phyloP scores from a whole-genome alignment of 2,888 invertebrate genomes.

The Terebella lapidaria region DNA sequence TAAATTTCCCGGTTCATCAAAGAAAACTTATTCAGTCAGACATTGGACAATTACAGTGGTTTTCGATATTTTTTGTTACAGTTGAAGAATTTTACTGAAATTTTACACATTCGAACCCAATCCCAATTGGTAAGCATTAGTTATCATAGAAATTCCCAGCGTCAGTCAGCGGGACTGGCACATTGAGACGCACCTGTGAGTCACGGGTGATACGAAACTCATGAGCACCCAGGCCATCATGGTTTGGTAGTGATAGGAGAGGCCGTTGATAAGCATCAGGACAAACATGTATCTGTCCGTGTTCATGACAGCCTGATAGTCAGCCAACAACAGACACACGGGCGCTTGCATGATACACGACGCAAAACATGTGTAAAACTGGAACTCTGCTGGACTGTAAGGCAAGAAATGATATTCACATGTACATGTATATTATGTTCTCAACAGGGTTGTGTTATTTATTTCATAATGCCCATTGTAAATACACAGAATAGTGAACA shows the following conservation, averaged over 20 bases:
- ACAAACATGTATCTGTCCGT: constrained; percentile 56
- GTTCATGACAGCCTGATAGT: constrained; percentile 58
- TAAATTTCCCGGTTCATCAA: background rate
- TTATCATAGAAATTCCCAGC: too few relatives aligned
- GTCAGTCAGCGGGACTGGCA: background rate
- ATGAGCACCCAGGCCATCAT: constrained; percentile 74
- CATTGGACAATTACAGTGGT: background rate
- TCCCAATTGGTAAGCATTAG: too few relatives aligned
- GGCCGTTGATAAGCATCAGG: constrained; percentile 66
- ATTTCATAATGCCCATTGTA: too few relatives aligned
- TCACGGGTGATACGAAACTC: constrained; percentile 75
- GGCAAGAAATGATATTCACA: too few relatives aligned
- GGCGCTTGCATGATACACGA: constrained; percentile 71
- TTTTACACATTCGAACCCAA: too few relatives aligned
- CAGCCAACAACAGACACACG: constrained; percentile 65
- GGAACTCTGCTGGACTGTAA: constrained; percentile 68
- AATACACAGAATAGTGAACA: too few relatives aligned
- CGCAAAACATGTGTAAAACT: constrained; percentile 72
- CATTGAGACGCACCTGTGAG: constrained; percentile 55
- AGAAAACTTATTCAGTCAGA: background rate
- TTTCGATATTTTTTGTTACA: background rate
- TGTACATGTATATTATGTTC: constrained; percentile 9
- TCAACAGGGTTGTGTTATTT: too few relatives aligned
- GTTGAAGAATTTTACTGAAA: too few relatives aligned
- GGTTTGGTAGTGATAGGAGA: constrained; percentile 76